Evolutionary conservation across 2,113 vertebrate genomes (phyloP).

Genomic region (Anoplopoma fimbria): DNA sequence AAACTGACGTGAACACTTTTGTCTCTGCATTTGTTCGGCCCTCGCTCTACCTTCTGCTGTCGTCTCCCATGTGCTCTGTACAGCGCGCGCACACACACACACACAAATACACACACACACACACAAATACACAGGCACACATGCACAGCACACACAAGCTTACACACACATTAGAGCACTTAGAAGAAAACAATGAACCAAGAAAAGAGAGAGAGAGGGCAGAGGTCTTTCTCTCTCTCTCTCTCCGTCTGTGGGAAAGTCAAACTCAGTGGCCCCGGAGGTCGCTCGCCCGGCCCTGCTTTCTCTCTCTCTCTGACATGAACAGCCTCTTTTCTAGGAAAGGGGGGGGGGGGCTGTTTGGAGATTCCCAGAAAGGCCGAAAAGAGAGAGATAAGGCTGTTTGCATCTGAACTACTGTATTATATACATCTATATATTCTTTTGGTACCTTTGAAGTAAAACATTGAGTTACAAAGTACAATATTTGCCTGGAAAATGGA

Average conservation of each 20-base stretch:
- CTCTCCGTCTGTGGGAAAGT: constrained; percentile 87
- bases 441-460: neutral
- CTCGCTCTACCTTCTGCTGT: constrained; percentile 11
- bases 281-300: constrained; percentile 69
- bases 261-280: constrained; percentile 87
- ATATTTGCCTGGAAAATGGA: neutral
- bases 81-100: neutral
- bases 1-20: constrained; percentile 9
- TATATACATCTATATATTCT: neutral
- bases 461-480: neutral
- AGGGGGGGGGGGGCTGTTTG: constrained; percentile 78
- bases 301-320: constrained; percentile 51
- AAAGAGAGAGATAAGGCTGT: neutral
- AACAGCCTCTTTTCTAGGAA: constrained; percentile 79
- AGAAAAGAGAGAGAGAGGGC: constrained; percentile 37
- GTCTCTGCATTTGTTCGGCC: neutral
- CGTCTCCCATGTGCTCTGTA: constrained; percentile 12
- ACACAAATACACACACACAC: neutral
- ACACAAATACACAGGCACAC: neutral
- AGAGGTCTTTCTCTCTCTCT: constrained; percentile 61
- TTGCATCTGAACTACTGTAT: neutral
- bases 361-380: constrained; percentile 89
- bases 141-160: constrained; percentile 20
- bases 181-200: constrained; percentile 18
- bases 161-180: constrained; percentile 19